Conservation (phyloP, 2,113 vertebrate genomes). For the Notothenia rossii region DNA sequence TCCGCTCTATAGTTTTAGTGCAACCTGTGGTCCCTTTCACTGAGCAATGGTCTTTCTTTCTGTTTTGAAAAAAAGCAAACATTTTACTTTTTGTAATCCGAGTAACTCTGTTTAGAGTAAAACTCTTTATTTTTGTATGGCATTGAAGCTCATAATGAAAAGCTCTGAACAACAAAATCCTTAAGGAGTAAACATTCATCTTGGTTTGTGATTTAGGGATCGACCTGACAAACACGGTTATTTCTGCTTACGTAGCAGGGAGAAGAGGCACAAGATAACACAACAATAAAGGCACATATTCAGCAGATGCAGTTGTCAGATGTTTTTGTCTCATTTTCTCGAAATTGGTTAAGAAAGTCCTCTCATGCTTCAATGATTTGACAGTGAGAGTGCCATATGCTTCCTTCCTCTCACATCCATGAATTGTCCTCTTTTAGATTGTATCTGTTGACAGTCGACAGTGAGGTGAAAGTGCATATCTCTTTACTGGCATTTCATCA, state of each 20-base stretch:
- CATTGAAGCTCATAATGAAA: too few relatives aligned
- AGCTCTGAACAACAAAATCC: too few relatives aligned
- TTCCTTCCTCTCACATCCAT: slow-evolving; percentile 61
- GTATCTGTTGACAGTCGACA: slow-evolving; percentile 39
- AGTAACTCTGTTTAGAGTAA: too few relatives aligned
- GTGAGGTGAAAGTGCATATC: slow-evolving; percentile 31
- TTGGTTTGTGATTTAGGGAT: background rate
- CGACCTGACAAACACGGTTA: background rate
- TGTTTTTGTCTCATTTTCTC: slow-evolving; percentile 46
- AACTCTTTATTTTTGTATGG: background rate
- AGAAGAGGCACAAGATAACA: slow-evolving; percentile 52
- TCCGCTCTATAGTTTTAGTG: background rate
- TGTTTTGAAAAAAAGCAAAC: background rate
- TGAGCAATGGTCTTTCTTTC: background rate
- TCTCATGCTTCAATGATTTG: background rate
- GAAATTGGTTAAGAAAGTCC: slow-evolving; percentile 14
- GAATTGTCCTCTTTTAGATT: slow-evolving; percentile 65
- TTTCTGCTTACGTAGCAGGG: slow-evolving; percentile 45
- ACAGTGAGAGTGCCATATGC: slow-evolving; percentile 1
- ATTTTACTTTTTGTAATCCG: too few relatives aligned
- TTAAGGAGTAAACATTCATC: background rate
- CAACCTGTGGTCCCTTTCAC: background rate
- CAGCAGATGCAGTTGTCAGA: slow-evolving; percentile 52
- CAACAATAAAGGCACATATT: slow-evolving; percentile 54
- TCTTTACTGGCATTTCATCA: slow-evolving; percentile 19